Base-by-base conservation (phyloP, 2,888 invertebrate species). In the Drosophila neutralis region DNA sequence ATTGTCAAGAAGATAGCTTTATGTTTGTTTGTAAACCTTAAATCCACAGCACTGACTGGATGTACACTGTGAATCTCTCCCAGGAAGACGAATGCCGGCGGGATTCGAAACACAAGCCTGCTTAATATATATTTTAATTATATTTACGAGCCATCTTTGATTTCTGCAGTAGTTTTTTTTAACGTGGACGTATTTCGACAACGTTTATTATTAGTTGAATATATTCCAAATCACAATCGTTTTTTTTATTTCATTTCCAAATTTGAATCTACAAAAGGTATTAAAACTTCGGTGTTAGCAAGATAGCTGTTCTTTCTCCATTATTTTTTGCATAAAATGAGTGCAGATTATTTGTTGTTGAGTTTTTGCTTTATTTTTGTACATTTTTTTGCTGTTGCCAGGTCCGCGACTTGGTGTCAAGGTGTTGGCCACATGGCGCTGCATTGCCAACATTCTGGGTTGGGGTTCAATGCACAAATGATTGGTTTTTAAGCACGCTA, bases 361-460 rank as follows among this genome's bases (percentile, higher is more conserved):
- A 59, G 42, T 59, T 67, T 40, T 27, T n/a, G 13, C 21, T 6
- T 18, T 15, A 11, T 54, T n/a, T 33, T 36, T 40, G 31, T 8
- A 40, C 10, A n/a, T 49, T 42, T 27, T 36, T n/a, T 35, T 68
- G 31, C 69, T 87, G 84, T 80, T 72, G 84, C 69, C 73, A 72
- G 78, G 69, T 57, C 69, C 51, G 51, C 71, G 13, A 31, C 45
- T 56, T 57, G 36, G 65, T 84, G 82, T 82, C 88, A 89, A 89
- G 89, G 88, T 84, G 84, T 87, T 84, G 87, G 87, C 80, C 82
- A 89, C 80, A 87, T 84, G 89, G 85, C 79, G 69, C 70, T 70
- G 70, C 77, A 48, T 27, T 11, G 36, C 24, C 48, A 48, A 36
- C 45, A 51, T 35, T 57, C 45, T 36, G 36, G 49, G 56, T 31